Evolutionary conservation across 2,797 vertebrate species (phyloP).

Genomic region (Poecile montanus): DNA sequence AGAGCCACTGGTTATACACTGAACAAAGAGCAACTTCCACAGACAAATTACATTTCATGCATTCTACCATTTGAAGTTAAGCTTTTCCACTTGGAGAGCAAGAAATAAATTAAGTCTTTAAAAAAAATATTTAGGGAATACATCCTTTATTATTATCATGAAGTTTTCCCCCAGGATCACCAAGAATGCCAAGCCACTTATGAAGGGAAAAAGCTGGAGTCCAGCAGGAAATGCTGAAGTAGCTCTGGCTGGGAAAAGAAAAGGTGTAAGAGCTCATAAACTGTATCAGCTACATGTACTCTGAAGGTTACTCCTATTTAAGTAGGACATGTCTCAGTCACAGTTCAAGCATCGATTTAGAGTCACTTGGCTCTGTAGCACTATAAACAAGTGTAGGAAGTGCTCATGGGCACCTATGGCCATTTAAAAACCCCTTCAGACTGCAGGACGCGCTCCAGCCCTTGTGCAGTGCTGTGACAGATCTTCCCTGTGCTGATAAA

Average conservation of each 20-base stretch:
- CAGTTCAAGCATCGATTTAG: background rate
- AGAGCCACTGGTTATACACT: background rate
- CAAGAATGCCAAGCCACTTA: background rate
- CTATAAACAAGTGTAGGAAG: background rate
- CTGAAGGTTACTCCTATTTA: background rate
- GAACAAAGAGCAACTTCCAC: background rate
- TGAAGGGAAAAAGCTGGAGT: background rate
- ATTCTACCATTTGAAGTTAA: background rate
- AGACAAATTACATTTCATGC: background rate
- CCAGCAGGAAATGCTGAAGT: background rate
- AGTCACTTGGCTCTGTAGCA: background rate
- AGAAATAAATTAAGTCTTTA: background rate
- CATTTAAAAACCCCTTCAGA: background rate
- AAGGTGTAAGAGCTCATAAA: background rate
- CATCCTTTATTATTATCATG: background rate
- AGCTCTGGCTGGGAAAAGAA: background rate
- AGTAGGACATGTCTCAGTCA: background rate
- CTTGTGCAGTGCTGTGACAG: fast-evolving
- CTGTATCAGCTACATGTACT: background rate
- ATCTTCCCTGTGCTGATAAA: background rate
- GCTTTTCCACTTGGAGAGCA: background rate
- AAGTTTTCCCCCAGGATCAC: background rate
- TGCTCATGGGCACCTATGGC: background rate
- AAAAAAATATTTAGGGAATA: background rate
- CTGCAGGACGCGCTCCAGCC: fast-evolving